phyloP scores from a whole-genome alignment of 2,113 vertebrate species.

The rabbit (Oryctolagus cuniculus) region DNA sequence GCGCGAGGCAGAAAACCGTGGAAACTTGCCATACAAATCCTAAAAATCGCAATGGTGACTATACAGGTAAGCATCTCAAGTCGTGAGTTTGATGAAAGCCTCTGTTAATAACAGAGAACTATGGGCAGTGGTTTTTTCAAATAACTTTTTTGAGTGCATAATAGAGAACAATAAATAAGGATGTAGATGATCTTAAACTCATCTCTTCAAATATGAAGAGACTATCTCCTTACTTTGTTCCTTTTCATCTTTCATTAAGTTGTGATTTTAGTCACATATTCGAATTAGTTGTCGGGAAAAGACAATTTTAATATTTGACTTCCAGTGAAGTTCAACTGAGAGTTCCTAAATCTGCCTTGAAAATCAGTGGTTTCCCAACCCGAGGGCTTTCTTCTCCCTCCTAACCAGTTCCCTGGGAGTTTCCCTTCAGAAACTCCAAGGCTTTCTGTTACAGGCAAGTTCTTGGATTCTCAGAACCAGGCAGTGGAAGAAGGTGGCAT shows the following conservation, averaged over 20 bases:
- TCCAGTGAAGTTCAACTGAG: not conserved
- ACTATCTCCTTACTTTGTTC: not conserved
- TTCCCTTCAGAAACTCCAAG: not conserved
- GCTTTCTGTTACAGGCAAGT: not conserved
- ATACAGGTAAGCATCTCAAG: slow-evolving; percentile 89
- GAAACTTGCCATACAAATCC: slow-evolving; percentile 95
- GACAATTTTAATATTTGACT: slow-evolving; percentile 38
- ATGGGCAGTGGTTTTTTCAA: not conserved
- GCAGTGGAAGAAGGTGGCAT: not conserved
- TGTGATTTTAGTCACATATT: slow-evolving; percentile 56
- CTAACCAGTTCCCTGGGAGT: slow-evolving; percentile 6
- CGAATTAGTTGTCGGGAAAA: slow-evolving; percentile 45
- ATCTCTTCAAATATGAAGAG: not conserved
- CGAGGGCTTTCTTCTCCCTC: slow-evolving; percentile 14
- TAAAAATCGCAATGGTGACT: slow-evolving; percentile 96
- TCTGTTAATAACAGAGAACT: not conserved
- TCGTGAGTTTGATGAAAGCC: not conserved
- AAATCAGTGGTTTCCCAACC: not conserved
- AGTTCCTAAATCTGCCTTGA: not conserved
- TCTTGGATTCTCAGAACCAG: not conserved
- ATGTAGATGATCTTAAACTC: not conserved
- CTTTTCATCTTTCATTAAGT: slow-evolving; percentile 14
- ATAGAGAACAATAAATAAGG: not conserved
- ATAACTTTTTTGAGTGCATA: not conserved
- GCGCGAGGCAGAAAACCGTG: slow-evolving; percentile 96